A percentile compares a stretch with the other conserved stretches of the same genome.
Conservation (phyloP, 2,113 vertebrate species). For the Elgaria multicarinata region DNA sequence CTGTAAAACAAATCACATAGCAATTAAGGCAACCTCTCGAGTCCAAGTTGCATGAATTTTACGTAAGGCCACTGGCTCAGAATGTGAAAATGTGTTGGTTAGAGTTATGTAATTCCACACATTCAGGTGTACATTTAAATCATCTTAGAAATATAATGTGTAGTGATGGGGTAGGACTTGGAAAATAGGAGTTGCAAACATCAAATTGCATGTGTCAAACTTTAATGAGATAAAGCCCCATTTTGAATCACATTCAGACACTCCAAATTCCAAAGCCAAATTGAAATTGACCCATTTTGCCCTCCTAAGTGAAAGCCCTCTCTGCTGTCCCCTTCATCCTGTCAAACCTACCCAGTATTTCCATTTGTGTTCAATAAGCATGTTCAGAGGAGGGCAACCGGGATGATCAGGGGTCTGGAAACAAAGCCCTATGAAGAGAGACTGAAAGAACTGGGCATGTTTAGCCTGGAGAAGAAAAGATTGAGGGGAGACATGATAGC, state of each 20-base stretch:
- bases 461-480: no score
- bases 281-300: background rate
- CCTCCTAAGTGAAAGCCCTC: background rate
- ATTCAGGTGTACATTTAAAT: background rate
- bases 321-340: background rate
- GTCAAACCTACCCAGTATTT: no score
- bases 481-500: no score
- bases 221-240: no score
- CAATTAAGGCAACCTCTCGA: background rate
- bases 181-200: background rate
- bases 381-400: no score
- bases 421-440: no score
- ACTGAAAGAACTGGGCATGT: no score
- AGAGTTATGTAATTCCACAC: background rate
- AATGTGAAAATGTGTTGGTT: background rate
- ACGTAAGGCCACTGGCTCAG: background rate
- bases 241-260: background rate
- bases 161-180: background rate
- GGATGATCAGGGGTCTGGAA: no score
- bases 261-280: background rate
- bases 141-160: background rate
- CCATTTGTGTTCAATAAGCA: no score
- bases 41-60: background rate
- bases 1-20: background rate
- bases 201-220: background rate